Evolutionary conservation across 2,888 invertebrate species (phyloP).

Genomic region (Tetranychus truncatus): DNA sequence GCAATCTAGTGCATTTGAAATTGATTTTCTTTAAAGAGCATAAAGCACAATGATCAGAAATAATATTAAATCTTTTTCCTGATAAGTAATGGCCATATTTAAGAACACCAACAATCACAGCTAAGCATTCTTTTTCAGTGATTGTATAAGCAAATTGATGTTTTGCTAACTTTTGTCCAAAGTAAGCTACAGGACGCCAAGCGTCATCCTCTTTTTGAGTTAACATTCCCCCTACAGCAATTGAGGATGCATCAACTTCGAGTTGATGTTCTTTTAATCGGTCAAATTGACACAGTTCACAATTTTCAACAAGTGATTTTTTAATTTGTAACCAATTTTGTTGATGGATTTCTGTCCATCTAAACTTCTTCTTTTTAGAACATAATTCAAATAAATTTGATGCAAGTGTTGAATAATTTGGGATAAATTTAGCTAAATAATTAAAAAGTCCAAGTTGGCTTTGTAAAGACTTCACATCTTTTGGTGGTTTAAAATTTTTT

Average conservation of each 20-base stretch:
- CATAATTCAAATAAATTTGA: neutral
- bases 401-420: neutral
- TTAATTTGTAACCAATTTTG: neutral
- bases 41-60: slow-evolving; percentile 6
- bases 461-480: neutral
- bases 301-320: neutral
- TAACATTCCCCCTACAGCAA: neutral
- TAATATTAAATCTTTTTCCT: neutral
- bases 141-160: neutral
- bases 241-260: neutral
- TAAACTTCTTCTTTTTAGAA: neutral
- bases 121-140: neutral
- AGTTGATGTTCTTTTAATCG: neutral
- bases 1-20: neutral
- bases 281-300: neutral
- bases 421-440: neutral
- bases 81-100: neutral
- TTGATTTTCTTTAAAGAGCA: neutral
- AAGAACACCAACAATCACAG: neutral
- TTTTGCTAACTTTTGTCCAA: neutral
- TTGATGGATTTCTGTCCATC: neutral
- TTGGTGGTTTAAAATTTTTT: neutral
- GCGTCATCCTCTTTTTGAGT: neutral
- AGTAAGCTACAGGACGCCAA: neutral
- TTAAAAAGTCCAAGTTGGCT: neutral